Evolutionary conservation across 2,888 invertebrate species (phyloP).

Genomic region (Pterostichus madidus): DNA sequence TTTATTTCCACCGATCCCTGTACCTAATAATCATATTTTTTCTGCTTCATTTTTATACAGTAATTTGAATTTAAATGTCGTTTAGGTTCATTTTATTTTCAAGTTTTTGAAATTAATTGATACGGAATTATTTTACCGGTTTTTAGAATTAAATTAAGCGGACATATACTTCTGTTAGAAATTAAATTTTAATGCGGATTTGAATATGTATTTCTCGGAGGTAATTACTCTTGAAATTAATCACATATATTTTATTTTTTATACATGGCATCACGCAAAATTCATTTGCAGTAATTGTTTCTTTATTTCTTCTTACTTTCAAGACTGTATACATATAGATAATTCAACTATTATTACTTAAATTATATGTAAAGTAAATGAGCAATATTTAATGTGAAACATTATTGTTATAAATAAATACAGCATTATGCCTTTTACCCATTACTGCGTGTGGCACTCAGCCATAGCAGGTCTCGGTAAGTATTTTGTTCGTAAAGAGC

Average conservation of each 20-base stretch:
- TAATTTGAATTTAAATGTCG: slow-evolving; percentile 47
- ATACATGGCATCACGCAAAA: neutral
- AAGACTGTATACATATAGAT: too few species aligned
- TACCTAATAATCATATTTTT: slow-evolving; percentile 46
- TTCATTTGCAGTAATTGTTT: too few species aligned
- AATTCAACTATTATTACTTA: too few species aligned
- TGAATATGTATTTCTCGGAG: neutral
- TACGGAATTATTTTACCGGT: slow-evolving; percentile 31
- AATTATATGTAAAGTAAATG: too few species aligned
- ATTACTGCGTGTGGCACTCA: too few species aligned
- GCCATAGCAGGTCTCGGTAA: too few species aligned
- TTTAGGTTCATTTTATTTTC: slow-evolving; percentile 42
- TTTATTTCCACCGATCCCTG: slow-evolving; percentile 23
- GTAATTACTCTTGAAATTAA: neutral
- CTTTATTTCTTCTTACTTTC: too few species aligned
- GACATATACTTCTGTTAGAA: slow-evolving; percentile 23
- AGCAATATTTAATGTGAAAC: too few species aligned
- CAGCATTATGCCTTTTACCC: too few species aligned
- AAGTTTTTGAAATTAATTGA: slow-evolving; percentile 47
- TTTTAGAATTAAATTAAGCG: slow-evolving; percentile 42
- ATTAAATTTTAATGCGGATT: slow-evolving; percentile 21
- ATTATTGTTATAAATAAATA: too few species aligned
- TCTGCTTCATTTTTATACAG: slow-evolving; percentile 24
- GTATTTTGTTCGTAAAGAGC: too few species aligned
- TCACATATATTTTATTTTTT: slow-evolving; percentile 29